Evolutionary conservation across 2,113 vertebrate species (phyloP).

Genomic region (Cheilinus undulatus): DNA sequence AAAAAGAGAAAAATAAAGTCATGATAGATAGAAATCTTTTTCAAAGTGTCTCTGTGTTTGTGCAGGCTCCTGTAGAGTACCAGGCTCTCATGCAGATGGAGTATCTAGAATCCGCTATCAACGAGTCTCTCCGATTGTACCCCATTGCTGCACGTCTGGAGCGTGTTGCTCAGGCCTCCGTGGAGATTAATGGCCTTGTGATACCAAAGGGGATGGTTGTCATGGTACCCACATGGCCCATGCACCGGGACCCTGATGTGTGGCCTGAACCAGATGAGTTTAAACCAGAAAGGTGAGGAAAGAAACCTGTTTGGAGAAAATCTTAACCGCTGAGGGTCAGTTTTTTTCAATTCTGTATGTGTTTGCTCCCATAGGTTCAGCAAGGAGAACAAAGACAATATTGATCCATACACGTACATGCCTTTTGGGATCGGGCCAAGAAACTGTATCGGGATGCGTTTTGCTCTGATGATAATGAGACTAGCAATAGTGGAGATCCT

Average conservation of each 20-base stretch:
- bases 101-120: slow-evolving; percentile 88
- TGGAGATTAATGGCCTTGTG: slow-evolving; percentile 83
- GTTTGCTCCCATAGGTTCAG: slow-evolving; percentile 78
- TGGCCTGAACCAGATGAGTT: slow-evolving; percentile 85
- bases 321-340: not conserved
- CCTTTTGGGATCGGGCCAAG: slow-evolving; percentile 87
- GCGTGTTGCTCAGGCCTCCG: slow-evolving; percentile 85
- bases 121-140: slow-evolving; percentile 84
- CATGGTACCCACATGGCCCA: slow-evolving; percentile 71
- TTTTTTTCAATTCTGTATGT: not conserved
- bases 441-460: slow-evolving; percentile 89
- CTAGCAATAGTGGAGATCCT: slow-evolving; percentile 78
- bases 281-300: slow-evolving; percentile 84
- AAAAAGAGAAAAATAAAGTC: not conserved
- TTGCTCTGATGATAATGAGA: slow-evolving; percentile 84
- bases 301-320: not conserved
- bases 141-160: slow-evolving; percentile 75
- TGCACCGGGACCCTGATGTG: slow-evolving; percentile 72
- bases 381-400: slow-evolving; percentile 78
- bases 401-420: slow-evolving; percentile 83
- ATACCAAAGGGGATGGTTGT: slow-evolving; percentile 82
- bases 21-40: not conserved
- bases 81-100: slow-evolving; percentile 84
- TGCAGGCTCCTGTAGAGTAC: slow-evolving; percentile 79
- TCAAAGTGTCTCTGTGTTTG: not conserved